Percentiles rank a stretch among this genome's conserved stretches.
Conservation (phyloP, 2,113 vertebrate species). For the Suncus etruscus region DNA sequence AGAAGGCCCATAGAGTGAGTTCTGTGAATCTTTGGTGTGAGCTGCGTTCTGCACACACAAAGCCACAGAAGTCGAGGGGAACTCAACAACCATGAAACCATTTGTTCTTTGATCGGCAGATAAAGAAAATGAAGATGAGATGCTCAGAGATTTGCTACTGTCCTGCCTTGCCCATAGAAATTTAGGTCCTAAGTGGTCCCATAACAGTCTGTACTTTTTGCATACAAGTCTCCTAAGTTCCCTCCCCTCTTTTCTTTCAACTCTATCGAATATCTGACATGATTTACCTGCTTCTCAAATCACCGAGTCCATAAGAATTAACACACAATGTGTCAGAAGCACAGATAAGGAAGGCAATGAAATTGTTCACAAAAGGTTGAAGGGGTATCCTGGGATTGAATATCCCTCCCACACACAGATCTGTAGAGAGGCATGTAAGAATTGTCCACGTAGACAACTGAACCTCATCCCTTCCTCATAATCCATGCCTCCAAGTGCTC, state of each 20-base stretch:
- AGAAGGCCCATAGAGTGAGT: background rate
- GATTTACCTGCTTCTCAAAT: background rate
- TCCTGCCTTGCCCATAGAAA: background rate
- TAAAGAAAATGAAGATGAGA: background rate
- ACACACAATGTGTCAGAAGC: too few relatives aligned
- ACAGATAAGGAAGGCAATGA: too few relatives aligned
- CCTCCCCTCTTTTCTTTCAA: conserved; percentile 2
- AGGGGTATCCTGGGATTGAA: too few relatives aligned
- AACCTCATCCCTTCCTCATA: too few relatives aligned
- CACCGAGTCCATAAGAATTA: too few relatives aligned
- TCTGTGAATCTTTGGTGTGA: background rate
- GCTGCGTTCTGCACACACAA: background rate
- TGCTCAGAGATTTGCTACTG: background rate
- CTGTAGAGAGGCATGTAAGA: too few relatives aligned
- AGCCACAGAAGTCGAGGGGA: background rate
- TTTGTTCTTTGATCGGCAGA: background rate
- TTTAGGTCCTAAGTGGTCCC: background rate
- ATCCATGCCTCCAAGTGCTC: too few relatives aligned
- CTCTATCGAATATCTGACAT: background rate
- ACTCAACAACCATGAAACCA: background rate
- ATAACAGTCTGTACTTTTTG: background rate
- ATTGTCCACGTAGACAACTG: too few relatives aligned
- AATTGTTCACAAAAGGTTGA: too few relatives aligned
- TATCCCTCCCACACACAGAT: too few relatives aligned
- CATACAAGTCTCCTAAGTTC: background rate